Base-by-base conservation (phyloP, 2,888 invertebrate genomes). In the Andrena dorsata region DNA sequence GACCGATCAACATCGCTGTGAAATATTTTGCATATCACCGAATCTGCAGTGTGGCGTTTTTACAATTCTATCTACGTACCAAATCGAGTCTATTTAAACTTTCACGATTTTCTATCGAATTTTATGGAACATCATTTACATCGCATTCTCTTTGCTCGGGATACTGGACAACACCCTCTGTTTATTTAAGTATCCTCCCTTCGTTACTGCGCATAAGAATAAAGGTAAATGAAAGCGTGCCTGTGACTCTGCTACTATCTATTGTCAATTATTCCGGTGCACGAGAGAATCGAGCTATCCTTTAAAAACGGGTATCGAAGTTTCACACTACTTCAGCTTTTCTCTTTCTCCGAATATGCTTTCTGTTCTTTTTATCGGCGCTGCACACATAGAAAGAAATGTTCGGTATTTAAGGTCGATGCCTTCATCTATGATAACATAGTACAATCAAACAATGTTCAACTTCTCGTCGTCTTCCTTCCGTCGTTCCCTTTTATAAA, bases 381-480 rank as follows among this genome's bases (percentile, higher is more conserved):
- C 71, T 79, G 71, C 53, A 56, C 23, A 65, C 41, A 68, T 83
- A 83, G 74, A 82, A 86, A 81, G 81, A 76, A 8, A 20, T 0
- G 53, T 74, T 79, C 68, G 49, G 68, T 74, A 84, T 61, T 41
- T 71, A 74, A 79, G 84, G 63, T 78, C 64, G 64, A 49, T 66
- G 53, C 35, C 6, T 82, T 63, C 53, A 41, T 69, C 74, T 64
- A 75, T 49, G 28, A 70, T 47, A 58, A 77, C 23, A 16, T 20
- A 64, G 28, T 74, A 84, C 71, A 80, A 65, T 76, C 69, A 49
- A 77, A 76, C 26, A 56, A 63, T 47, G 56, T 47, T 73, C 68
- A 41, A 68, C 30, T 68, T 73, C 53, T 66, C 58, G 26, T 60
- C 63, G 23, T 60, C 28, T 30, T 49, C 13, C 8, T 80, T 60